Base-by-base conservation (phyloP, 1,140 invertebrate genomes). In the Campoletis sonorensis region DNA sequence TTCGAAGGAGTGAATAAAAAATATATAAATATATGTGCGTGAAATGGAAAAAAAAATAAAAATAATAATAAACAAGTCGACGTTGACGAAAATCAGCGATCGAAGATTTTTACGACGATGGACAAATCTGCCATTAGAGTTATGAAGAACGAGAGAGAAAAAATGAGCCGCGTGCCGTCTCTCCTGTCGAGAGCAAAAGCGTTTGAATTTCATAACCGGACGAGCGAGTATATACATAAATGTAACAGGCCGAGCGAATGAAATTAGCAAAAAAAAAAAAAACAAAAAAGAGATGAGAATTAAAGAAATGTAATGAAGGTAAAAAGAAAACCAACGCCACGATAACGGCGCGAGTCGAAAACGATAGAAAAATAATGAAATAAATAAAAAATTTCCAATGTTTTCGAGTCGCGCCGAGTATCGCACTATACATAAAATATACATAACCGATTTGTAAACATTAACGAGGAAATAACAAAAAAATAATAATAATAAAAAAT, bases 381-480 rank as follows among this genome's bases (percentile, higher is more conserved):
- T 45, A 79, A 37, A 58, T 78, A 54, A 67, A 54, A 61, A 30
- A 13, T 64, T 78, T 49, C 8, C 16, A 23, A 54, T 30, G 30
- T 49, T 49, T 54, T 75, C 40, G 72, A 26, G 73, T 54, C 54
- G 73, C 54, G 73, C 49, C 73, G 73, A 54, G 73, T 76, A 54
- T 76, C 27, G 73, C 73, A 49, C 58, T 49, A 76, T 30, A 58
- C 13, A 54, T 21, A 80, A 58, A 80, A 45, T 61, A 80, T 68
- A 58, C 49, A 80, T 72, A 72, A 80, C 67, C 68, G 45, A 80
- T 37, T n/a, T 80, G 45, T 72, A 61, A 73, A 72, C 30, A 77
- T 75, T 75, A 75, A 75, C 72, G 72, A 75, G 54, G 54, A 58
- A 58, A 58, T 58, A 58, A 58, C 54, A 58, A 58, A 58, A n/a